A percentile compares a stretch with the other conserved stretches of the same genome.
Evolutionary conservation across 1,140 invertebrate species (phyloP).

Genomic region (Macrocentrus cingulum): DNA sequence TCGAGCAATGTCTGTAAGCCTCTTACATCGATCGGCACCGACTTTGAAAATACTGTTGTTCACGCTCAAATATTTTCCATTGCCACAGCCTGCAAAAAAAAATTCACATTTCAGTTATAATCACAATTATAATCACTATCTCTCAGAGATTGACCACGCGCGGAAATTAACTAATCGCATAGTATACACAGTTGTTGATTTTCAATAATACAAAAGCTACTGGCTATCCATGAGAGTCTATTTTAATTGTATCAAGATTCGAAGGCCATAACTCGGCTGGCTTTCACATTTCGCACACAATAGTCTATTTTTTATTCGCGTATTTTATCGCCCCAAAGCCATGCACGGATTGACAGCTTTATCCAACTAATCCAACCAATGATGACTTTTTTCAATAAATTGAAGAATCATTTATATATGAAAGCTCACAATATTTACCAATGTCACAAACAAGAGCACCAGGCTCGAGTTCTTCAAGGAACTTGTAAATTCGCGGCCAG

Average conservation of each 20-base stretch:
- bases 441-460: constrained; percentile 91
- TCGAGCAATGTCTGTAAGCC: constrained; percentile 75
- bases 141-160: too few relatives aligned
- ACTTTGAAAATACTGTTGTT: constrained; percentile 84
- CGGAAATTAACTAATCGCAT: too few relatives aligned
- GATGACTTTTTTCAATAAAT: too few relatives aligned
- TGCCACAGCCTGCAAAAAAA: constrained; percentile 78
- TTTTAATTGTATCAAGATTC: too few relatives aligned
- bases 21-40: constrained; percentile 83
- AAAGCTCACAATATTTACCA: constrained; percentile 64
- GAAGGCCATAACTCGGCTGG: neutral
- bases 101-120: neutral
- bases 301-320: too few relatives aligned
- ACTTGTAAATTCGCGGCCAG: constrained; percentile 84
- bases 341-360: too few relatives aligned
- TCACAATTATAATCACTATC: too few relatives aligned
- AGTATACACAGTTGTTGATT: too few relatives aligned
- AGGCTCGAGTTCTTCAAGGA: constrained; percentile 83
- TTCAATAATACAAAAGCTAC: too few relatives aligned
- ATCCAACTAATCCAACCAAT: too few relatives aligned
- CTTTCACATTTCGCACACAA: neutral
- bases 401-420: neutral
- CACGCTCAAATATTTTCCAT: constrained; percentile 87
- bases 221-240: neutral
- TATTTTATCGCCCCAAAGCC: too few relatives aligned